Evolutionary conservation across 2,113 vertebrate genomes (phyloP), one percentile per base, ranked within the genome.

Genomic region (Climacteris rufus): DNA sequence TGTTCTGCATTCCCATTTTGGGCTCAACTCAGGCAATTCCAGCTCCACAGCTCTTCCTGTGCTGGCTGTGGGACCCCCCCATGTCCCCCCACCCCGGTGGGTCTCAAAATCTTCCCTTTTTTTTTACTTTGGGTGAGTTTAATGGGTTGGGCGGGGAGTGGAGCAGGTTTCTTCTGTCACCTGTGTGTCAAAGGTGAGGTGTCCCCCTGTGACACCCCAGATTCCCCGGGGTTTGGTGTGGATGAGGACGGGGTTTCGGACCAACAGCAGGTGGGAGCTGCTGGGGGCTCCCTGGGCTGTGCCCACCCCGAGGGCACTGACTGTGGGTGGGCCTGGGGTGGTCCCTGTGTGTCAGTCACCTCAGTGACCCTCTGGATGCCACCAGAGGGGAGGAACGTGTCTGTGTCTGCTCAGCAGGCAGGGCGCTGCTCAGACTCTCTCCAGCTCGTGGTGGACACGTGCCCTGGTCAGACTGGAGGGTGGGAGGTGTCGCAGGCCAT

Each of bases 361-460:
- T 8, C 1, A 0, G 42, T 80, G 87, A 63, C 42, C 53, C 35
- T 2, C 0, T 30, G 39, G 0, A 9, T 79, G 71, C 17, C 86
- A 63, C 42, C 37, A 44, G 49, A 19, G 42, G 13, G 42, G 22
- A 16, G 14, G 35, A 24, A 4, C 5, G 33, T 3, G 9, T 23
- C 33, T 1, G 0, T 42, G 66, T 30, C 21, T 3, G 2, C 40
- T 82, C 1, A 0, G 47, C 2, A 16, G 28, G 17, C 8, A 39
- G 56, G 15, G 20, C 1, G 7, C 35, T 75, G 27, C 56, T 35
- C 28, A 7, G 7, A 42, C 28, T 17, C 21, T 52, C 42, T 57
- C 16, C 7, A 8, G 5, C 9, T 60, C 11, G 0, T 6, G 40
- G n/a, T 17, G 25, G 56, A 6, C 35, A 24, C 0, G 0, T 50